Conservation (phyloP, 2,888 invertebrate species). For the Athalia rosae region DNA sequence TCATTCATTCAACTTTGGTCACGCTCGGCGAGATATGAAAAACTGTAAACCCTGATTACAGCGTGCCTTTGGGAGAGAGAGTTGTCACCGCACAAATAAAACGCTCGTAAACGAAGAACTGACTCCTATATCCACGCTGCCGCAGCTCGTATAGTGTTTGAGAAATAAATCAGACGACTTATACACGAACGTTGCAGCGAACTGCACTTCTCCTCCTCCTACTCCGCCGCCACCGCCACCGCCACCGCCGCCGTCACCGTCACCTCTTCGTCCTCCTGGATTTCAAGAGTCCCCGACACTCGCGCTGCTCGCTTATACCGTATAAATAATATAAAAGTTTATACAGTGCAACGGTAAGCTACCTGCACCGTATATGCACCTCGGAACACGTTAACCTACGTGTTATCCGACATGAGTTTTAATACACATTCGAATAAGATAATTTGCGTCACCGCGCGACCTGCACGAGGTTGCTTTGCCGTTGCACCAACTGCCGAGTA, state of each 20-base stretch:
- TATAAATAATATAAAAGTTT: conserved; percentile 39
- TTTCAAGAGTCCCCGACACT: not conserved
- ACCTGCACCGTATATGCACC: not conserved
- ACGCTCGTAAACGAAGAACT: conserved; percentile 33
- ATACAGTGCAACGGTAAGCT: not conserved
- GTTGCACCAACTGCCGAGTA: not conserved
- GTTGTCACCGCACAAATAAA: conserved; percentile 44
- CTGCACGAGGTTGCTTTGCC: not conserved
- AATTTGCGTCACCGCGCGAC: conserved; percentile 16
- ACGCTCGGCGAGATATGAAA: conserved; percentile 35
- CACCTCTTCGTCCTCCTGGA: no score
- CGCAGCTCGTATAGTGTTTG: conserved; percentile 32
- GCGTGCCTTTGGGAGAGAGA: conserved; percentile 38
- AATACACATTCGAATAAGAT: conserved; percentile 32
- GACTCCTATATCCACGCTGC: not conserved
- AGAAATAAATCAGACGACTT: conserved; percentile 41
- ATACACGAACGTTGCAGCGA: not conserved
- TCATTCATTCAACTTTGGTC: conserved; percentile 43
- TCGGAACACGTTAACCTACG: not conserved
- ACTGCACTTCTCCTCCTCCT: not conserved
- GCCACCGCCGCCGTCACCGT: no score
- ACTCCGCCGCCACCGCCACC: not conserved
- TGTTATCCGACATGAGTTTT: conserved; percentile 18
- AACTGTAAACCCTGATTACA: conserved; percentile 43
- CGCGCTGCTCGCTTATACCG: not conserved